A percentile compares a stretch with the other conserved stretches of the same genome.
phyloP scores from a whole-genome alignment of 2,797 vertebrate genomes.

The Spatula versicolor region DNA sequence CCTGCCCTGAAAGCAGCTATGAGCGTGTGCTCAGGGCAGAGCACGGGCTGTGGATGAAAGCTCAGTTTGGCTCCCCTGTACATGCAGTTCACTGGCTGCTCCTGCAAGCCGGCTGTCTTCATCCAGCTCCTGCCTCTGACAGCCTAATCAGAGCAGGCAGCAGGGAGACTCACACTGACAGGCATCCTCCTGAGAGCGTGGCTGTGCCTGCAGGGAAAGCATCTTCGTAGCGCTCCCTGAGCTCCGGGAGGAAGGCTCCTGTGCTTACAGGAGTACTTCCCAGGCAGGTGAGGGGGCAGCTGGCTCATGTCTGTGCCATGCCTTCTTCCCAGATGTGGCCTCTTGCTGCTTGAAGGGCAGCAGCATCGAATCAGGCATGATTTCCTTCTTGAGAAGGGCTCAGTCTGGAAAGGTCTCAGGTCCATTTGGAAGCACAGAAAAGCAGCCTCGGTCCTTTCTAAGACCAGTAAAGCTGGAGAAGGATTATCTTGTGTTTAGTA shows the following conservation, averaged over 20 bases:
- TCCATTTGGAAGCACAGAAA: too few species aligned
- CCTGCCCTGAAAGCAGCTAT: not conserved
- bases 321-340: not conserved
- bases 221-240: accelerated
- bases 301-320: not conserved
- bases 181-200: accelerated
- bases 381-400: accelerated
- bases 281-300: not conserved
- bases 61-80: not conserved
- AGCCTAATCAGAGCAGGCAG: not conserved
- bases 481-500: too few species aligned
- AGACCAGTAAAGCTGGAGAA: too few species aligned
- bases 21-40: not conserved
- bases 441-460: too few species aligned
- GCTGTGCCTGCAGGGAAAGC: not conserved
- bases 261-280: not conserved
- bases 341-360: not conserved
- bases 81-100: not conserved
- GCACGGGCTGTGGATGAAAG: not conserved
- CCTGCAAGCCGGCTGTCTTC: accelerated
- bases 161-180: not conserved
- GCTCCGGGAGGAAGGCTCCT: not conserved
- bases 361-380: not conserved
- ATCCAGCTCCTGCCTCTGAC: not conserved
- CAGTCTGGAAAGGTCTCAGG: too few species aligned